phyloP scores from a whole-genome alignment of 30 jellyfish, hydroid and myxozoan genomes.

The Hydra vulgaris region DNA sequence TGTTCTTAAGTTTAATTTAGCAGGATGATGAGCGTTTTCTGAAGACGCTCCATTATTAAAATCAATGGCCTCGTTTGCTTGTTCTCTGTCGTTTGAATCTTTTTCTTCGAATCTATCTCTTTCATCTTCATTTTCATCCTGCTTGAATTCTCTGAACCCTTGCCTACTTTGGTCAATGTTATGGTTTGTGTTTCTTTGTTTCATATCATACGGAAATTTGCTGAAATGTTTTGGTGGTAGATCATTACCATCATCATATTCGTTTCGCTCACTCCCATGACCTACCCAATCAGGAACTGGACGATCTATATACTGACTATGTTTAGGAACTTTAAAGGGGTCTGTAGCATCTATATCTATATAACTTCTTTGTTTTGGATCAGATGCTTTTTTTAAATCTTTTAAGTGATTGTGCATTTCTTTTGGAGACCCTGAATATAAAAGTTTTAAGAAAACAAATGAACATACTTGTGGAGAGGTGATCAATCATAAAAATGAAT shows the following conservation, averaged over 20 bases:
- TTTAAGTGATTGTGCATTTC: too few relatives aligned
- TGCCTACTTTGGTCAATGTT: background rate
- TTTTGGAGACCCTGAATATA: background rate
- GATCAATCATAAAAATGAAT: too few relatives aligned
- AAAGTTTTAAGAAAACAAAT: too few relatives aligned
- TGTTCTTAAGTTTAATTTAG: background rate
- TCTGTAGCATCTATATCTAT: constrained; percentile 94
- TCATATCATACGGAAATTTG: constrained; percentile 22
- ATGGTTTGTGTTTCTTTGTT: constrained; percentile 11
- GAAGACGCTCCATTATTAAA: background rate
- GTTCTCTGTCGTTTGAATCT: background rate
- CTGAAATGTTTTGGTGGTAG: constrained; percentile 13
- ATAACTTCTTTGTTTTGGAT: constrained; percentile 42
- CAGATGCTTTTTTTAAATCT: background rate
- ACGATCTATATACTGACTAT: constrained; percentile 79
- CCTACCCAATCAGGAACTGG: constrained; percentile 52
- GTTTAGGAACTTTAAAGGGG: constrained; percentile 90
- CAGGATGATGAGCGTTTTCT: background rate
- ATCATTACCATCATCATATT: constrained; percentile 13
- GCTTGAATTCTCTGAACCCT: background rate
- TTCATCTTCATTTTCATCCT: background rate
- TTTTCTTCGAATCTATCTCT: background rate
- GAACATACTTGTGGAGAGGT: background rate
- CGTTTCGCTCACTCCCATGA: constrained; percentile 21
- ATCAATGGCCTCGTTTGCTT: background rate